Base-by-base conservation (phyloP, 2,113 vertebrate genomes). In the Petaurus breviceps region DNA sequence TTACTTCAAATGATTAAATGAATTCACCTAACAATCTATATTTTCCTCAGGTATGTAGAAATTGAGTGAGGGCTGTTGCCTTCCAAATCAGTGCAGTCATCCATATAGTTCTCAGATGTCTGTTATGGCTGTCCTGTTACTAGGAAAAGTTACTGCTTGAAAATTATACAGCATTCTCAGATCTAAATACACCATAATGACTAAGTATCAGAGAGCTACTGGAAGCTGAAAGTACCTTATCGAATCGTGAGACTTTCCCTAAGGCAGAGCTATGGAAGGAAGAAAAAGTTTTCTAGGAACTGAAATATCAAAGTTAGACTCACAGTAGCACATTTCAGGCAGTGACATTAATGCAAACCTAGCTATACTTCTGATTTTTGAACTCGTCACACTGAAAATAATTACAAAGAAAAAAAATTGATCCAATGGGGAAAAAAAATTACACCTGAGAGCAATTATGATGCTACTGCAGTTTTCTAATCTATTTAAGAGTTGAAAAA, bases 101-200 rank as follows among this genome's bases (percentile, higher is more conserved):
- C 89, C 31, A 53, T 47, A 55, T 14, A 9, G 93, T 26, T 51
- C 68, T 97, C 47, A 43, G 52, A 23, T 92, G 90, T 8, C 51
- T 77, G 2, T 51, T 77, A 43, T 43, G 12, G 68, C n/a, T 43
- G 19, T 68, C 77, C 43, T 19, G 93, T 91, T 90, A 5, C 92
- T 89, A 91, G 94, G 94, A 95, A 97, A 92, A 90, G 51, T 50
- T 89, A 68, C 89, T 93, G 94, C 91, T 49, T 96, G 89, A 91
- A 96, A 97, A 96, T 93, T 94, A 93, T 55, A 95, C 77, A 97
- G 5, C 84, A 26, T 55, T 92, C 98, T 95, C 68, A 92, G 93
- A 91, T 96, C 95, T 31, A 95, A 97, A 93, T 57, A 95, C 25
- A 11, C 84, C 53, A 53, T 96, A 98, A 98, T 90, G 61, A 95